Conservation (phyloP, 2,113 vertebrate species). For the Vidua macroura region DNA sequence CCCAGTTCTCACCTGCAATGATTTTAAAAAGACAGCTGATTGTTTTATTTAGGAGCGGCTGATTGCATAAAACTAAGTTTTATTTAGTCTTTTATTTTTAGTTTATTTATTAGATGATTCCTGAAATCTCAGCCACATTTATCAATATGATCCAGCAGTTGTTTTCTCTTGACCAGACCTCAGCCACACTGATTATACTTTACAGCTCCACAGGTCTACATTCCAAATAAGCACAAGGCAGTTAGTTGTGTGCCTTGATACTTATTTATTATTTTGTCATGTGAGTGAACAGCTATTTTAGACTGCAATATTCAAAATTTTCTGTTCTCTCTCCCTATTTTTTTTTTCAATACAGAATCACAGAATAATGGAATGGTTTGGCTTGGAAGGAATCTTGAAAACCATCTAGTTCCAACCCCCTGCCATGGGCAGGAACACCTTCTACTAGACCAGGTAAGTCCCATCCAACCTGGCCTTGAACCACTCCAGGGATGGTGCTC, state of each 20-base stretch:
- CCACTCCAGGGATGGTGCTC: neutral
- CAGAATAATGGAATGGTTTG: neutral
- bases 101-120: neutral
- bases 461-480: neutral
- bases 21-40: neutral
- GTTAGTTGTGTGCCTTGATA: neutral
- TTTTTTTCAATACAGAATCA: neutral
- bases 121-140: neutral
- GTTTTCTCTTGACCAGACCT: neutral
- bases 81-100: neutral
- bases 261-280: neutral
- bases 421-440: neutral
- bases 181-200: neutral
- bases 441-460: neutral
- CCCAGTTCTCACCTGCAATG: neutral
- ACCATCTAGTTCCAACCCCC: neutral
- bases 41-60: neutral
- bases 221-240: neutral
- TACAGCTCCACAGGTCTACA: neutral
- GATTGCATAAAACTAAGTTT: neutral
- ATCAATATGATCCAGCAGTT: neutral
- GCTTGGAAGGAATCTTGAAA: neutral
- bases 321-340: neutral
- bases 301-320: neutral
- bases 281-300: neutral